phyloP scores from a whole-genome alignment of 1,140 invertebrate species.

The Sycobia sp. region DNA sequence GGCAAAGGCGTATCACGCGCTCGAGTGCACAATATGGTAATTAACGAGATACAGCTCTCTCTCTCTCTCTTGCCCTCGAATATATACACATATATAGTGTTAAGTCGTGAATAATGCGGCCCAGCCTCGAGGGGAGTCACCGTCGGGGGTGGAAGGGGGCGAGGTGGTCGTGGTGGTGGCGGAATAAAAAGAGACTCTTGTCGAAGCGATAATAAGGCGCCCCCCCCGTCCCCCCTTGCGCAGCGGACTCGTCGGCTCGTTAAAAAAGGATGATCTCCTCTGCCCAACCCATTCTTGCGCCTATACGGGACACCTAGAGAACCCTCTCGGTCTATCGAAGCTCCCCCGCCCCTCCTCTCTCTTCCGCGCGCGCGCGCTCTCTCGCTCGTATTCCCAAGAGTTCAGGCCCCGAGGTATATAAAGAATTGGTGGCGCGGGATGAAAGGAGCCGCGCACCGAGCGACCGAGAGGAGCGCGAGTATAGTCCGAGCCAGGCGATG shows the following conservation, averaged over 20 bases:
- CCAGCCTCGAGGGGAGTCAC: neutral
- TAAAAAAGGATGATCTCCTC: conserved; percentile 31
- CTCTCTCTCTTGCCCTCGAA: no score
- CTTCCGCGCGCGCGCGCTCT: no score
- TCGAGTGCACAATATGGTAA: conserved; percentile 22
- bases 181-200: conserved; percentile 4
- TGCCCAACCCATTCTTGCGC: no score
- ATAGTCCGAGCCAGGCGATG: conserved; percentile 24
- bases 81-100: no score
- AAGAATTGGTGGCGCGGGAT: conserved; percentile 20
- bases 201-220: conserved; percentile 21
- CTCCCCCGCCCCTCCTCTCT: no score
- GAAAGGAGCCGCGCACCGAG: conserved; percentile 31
- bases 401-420: neutral
- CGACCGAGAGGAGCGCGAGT: no score
- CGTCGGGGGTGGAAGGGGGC: no score
- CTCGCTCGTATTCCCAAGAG: no score
- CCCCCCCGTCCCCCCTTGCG: neutral
- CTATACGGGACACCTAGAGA: no score
- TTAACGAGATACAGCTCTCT: conserved; percentile 10
- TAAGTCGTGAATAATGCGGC: neutral
- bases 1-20: no score
- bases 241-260: conserved; percentile 1
- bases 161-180: no score
- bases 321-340: no score